Base-by-base conservation (phyloP, 2,888 invertebrate species). In the Lithophane socia region DNA sequence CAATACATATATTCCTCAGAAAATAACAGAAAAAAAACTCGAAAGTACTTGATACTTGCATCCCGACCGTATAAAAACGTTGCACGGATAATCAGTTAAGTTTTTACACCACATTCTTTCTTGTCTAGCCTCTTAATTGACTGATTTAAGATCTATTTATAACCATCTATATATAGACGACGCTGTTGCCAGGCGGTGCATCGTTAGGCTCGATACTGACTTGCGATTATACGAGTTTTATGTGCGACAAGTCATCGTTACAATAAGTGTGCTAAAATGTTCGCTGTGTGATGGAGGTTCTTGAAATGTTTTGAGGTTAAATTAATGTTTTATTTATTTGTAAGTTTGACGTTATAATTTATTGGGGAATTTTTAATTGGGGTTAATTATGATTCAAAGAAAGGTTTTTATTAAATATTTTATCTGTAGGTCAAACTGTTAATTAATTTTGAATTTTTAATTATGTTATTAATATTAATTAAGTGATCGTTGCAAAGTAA, bases 121-220 rank as follows among this genome's bases (percentile, higher is more conserved):
- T 68, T 54, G 82, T 91, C 92, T 92, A 92, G 91, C 89, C 91
- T 89, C 88, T 88, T 94, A 95, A 95, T 94, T 95, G 93, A 93
- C 92, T 90, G 90, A 91, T 92, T 91, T 90, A 89, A 87, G 85
- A 79, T 90, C 90, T 93, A 94, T 92, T 94, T 94, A 94, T 94
- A 94, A 87, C 81, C 47, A 54, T 82, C 87, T 93, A 92, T 91
- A 92, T 92, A 93, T 93, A 94, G 88, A 79, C 63, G 69, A 37
- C 65, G 70, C 82, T 92, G 94, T 94, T 94, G 91, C 94, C 87
- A 94, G 86, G 92, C 80, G n/a, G 71, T 56, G 77, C 71, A 65
- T 75, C 65, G 70, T 73, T 81, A 73, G 64, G 73, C 74, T 10
- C 12, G 61, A 68, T 75, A 16, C 69, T 10, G 37, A 84, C 82